Percentiles rank a stretch among this genome's conserved stretches.
Conservation (phyloP, 2,888 invertebrate genomes). For the Euclidia mi region DNA sequence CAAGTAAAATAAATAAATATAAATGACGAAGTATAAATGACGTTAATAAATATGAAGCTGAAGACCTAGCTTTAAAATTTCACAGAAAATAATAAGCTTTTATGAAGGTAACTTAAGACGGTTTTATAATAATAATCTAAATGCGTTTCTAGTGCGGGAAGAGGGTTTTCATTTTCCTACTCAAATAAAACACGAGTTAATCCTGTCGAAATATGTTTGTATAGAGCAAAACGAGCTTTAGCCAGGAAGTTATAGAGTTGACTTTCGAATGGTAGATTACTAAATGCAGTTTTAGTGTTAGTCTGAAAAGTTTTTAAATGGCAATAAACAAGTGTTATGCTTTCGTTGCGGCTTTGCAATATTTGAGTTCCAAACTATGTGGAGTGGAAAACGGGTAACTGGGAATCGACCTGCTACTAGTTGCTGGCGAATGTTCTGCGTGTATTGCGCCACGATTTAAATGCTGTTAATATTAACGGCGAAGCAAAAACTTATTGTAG, state of each 20-base stretch:
- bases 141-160: conserved; percentile 34
- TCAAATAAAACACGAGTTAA: conserved; percentile 49
- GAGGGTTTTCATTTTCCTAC: conserved; percentile 48
- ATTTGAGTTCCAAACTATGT: conserved; percentile 45
- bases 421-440: conserved; percentile 31
- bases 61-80: not conserved
- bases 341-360: conserved; percentile 57
- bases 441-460: no score
- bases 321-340: conserved; percentile 64
- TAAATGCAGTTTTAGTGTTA: conserved; percentile 52
- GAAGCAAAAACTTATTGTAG: no score
- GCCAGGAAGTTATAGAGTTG: not conserved
- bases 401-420: conserved; percentile 30
- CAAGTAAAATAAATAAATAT: no score
- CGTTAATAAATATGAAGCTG: no score
- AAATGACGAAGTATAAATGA: no score
- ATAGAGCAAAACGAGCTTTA: conserved; percentile 11
- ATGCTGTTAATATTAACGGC: no score
- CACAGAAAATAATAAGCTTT: not conserved
- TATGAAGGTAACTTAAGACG: conserved; percentile 13
- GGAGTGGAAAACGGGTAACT: conserved; percentile 34
- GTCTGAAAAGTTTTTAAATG: conserved; percentile 57
- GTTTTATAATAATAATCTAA: conserved; percentile 40
- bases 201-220: conserved; percentile 23
- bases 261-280: conserved; percentile 6